A percentile compares a stretch with the other conserved stretches of the same genome.
Evolutionary conservation across 2,888 invertebrate species (phyloP).

Genomic region (Eucera pruinosa): DNA sequence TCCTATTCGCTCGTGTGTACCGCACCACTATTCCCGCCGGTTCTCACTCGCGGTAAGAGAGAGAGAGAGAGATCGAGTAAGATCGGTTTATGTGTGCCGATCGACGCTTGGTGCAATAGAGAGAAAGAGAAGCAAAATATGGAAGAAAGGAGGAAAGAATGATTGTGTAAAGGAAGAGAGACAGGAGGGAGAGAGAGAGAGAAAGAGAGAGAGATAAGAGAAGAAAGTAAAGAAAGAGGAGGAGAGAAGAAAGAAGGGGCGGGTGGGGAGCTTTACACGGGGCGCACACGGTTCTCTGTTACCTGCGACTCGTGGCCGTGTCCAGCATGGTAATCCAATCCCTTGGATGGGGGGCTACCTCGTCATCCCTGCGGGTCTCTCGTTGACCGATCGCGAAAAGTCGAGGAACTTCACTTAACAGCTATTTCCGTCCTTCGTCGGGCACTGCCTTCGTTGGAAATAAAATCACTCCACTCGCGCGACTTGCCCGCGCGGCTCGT

Average conservation of each 20-base stretch:
- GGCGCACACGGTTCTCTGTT: conserved; percentile 69
- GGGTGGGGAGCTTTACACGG: conserved; percentile 46
- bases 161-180: conserved; percentile 18
- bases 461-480: conserved; percentile 58
- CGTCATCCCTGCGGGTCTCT: conserved; percentile 65
- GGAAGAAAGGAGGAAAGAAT: background rate
- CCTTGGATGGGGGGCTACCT: conserved; percentile 63
- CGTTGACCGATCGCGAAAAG: conserved; percentile 55
- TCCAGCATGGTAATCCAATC: conserved; percentile 81
- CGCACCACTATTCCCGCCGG: conserved; percentile 53
- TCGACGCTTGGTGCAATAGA: conserved; percentile 8
- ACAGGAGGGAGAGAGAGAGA: conserved; percentile 11
- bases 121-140: background rate
- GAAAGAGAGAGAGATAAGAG: conserved; percentile 1
- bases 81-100: conserved; percentile 6
- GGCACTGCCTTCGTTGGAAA: conserved; percentile 50
- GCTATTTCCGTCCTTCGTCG: conserved; percentile 42
- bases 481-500: conserved; percentile 19
- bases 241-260: conserved; percentile 30
- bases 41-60: conserved; percentile 11
- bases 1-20: conserved; percentile 43
- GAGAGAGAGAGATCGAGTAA: conserved; percentile 9
- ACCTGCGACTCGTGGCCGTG: conserved; percentile 81
- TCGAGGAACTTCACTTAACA: conserved; percentile 58
- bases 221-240: conserved; percentile 37